Conservation (phyloP, 2,797 vertebrate genomes). For the Chromis chromis region DNA sequence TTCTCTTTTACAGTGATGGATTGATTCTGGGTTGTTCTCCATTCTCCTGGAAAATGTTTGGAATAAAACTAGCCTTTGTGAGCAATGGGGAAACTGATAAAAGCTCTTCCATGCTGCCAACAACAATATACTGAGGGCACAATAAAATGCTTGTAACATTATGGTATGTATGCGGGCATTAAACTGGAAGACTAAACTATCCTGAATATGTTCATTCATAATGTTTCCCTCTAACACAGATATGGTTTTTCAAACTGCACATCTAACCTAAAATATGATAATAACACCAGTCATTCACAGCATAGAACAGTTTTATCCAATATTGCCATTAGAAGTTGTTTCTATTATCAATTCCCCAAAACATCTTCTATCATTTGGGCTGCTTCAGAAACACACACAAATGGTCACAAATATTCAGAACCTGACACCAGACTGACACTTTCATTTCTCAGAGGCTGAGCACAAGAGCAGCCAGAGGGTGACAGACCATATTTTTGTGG, state of each 20-base stretch:
- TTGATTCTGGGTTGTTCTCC: conserved; percentile 30
- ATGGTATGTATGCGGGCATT: conserved; percentile 1
- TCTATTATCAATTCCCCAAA: not conserved
- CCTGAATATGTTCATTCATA: too few species aligned
- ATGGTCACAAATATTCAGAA: conserved; percentile 30
- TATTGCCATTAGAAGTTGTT: not conserved
- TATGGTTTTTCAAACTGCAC: too few species aligned
- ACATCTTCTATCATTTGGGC: not conserved
- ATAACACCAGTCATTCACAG: not conserved
- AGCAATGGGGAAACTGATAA: conserved; percentile 40
- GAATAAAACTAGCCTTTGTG: conserved; percentile 21
- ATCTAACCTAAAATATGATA: not conserved
- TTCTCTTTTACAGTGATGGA: conserved; percentile 41
- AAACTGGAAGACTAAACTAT: not conserved
- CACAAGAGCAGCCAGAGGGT: conserved; percentile 39
- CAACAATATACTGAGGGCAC: conserved; percentile 23
- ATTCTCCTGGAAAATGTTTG: conserved; percentile 10
- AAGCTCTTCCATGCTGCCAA: conserved; percentile 32
- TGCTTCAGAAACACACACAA: not conserved
- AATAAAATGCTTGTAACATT: conserved; percentile 33
- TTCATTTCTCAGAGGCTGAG: conserved; percentile 40
- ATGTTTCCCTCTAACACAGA: too few species aligned
- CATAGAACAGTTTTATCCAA: not conserved
- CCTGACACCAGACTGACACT: conserved; percentile 33
- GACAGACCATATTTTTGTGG: conserved; percentile 55